Evolutionary conservation across 2,113 vertebrate species (phyloP).

Genomic region (Tenebrosternarchus preto): DNA sequence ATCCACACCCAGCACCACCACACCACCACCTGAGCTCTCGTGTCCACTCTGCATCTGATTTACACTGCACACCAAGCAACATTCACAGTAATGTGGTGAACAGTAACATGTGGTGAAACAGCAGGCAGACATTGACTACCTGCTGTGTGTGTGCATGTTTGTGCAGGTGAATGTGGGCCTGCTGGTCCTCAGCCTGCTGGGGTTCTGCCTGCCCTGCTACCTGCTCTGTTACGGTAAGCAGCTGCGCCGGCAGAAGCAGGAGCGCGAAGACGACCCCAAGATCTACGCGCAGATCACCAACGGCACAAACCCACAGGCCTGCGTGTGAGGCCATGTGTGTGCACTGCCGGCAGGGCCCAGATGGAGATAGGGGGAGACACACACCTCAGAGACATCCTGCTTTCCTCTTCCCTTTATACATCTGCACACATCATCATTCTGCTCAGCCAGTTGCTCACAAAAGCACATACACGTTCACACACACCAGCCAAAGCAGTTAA

Average conservation of each 20-base stretch:
- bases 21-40: too few relatives aligned
- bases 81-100: too few relatives aligned
- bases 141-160: constrained; percentile 7
- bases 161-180: constrained; percentile 92
- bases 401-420: constrained; percentile 32
- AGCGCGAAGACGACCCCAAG: constrained; percentile 85
- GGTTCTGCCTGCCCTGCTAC: constrained; percentile 95
- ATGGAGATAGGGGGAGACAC: neutral
- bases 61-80: neutral
- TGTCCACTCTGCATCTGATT: too few relatives aligned
- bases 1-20: too few relatives aligned
- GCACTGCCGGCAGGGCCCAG: neutral
- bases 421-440: constrained; percentile 16
- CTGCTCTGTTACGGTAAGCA: constrained; percentile 84
- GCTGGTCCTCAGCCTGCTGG: constrained; percentile 84
- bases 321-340: constrained; percentile 72
- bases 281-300: constrained; percentile 87
- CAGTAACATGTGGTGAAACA: too few relatives aligned
- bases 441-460: neutral
- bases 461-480: constrained; percentile 9
- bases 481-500: constrained; percentile 44
- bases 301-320: constrained; percentile 82
- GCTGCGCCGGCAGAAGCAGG: constrained; percentile 79
- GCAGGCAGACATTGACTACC: neutral
- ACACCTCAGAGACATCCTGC: constrained; percentile 35